Base-by-base conservation (phyloP, 2,888 invertebrate genomes). In the Neoscelio sp. region DNA sequence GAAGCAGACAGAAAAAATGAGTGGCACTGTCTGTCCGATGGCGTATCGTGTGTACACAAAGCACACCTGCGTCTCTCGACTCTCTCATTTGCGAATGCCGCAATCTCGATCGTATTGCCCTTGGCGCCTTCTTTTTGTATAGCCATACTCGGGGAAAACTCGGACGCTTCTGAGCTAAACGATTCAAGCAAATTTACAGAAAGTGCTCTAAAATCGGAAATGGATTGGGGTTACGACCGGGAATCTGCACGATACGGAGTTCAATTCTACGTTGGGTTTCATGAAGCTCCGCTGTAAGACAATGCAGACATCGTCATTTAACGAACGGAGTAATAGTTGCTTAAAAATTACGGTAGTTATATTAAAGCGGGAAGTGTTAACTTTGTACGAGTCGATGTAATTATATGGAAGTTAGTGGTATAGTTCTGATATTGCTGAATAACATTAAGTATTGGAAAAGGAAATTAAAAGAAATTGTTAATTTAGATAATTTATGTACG, bases 151-250 rank as follows among this genome's bases (percentile, higher is more conserved):
- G 58, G 44, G 30, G 30, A 40, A 13, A 75, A 44, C 70, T 56
- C 70, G 48, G 50, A 75, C 70, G 74, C 79, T 81, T 71, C 76
- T 67, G 52, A 67, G 48, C 70, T n/a, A 78, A 81, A 81, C 82
- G 82, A 80, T 81, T 76, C 79, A 77, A 74, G 73, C 81, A 79
- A 82, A 82, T 83, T 82, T 79, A 56, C 75, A 60, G 56, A 52
- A 5, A 30, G 52, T 23, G 56, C 58, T 50, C 52, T 64, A 40
- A 77, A 80, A 73, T 77, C 73, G 64, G 26, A 46, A 50, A 76
- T 56, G 52, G 17, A 67, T 42, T 60, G 58, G 38, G 46, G 33
- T 60, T 75, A 70, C 62, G 64, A 70, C 33, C 54, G 12, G 17
- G 60, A 52, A 65, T 67, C 52, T 67, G n/a, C n/a, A 6, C 44